Evolutionary conservation across 2,797 vertebrate species (phyloP), one percentile per base, ranked within the genome.

Genomic region (Poecile montanus): DNA sequence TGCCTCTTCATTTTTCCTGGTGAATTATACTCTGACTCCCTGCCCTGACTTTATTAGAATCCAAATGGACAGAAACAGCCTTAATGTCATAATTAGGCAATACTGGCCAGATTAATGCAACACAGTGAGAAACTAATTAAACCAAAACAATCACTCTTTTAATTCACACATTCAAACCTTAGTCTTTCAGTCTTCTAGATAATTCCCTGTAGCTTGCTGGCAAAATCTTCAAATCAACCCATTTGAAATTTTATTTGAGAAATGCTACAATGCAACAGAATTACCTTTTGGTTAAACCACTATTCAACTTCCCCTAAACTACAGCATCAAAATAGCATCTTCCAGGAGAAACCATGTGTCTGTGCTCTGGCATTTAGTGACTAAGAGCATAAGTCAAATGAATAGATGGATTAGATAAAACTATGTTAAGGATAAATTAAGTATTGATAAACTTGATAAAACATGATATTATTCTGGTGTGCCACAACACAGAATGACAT

Each of bases 371-470:
- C 50, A 85, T 25, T 74, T 74, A 75, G 21, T 76, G 82, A 83
- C 62, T 75, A 81, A 93, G 48, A 84, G 85, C 38, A 29, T 29
- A 89, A 76, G 16, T 77, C 27, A 86, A 88, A 93, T 61, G 11
- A 88, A 90, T 80, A 75, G 42, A 71, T 72, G 50, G 44, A 75
- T 89, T 65, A 85, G 71, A 93, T 68, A 67, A 85, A 96, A 75
- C 67, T 82, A 32, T 34, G 82, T 80, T 80, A 87, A 85, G 42
- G 56, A 85, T 61, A 89, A 89, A 96, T 92, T 86, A 89, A 77
- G 63, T 80, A 86, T 70, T 76, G 80, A 94, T 91, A 93, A 93
- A 82, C 70, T 76, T 74, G 47, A 71, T 75, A 90, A 85, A 91
- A 76, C 73, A 66, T 45, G 14, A 20, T 83, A 81, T 84, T 91